These are phyloP conservation scores for Pseudochirops cupreus DNA, from an alignment of 2,797 vertebrate species.

Conservation along the genomic window DNA sequence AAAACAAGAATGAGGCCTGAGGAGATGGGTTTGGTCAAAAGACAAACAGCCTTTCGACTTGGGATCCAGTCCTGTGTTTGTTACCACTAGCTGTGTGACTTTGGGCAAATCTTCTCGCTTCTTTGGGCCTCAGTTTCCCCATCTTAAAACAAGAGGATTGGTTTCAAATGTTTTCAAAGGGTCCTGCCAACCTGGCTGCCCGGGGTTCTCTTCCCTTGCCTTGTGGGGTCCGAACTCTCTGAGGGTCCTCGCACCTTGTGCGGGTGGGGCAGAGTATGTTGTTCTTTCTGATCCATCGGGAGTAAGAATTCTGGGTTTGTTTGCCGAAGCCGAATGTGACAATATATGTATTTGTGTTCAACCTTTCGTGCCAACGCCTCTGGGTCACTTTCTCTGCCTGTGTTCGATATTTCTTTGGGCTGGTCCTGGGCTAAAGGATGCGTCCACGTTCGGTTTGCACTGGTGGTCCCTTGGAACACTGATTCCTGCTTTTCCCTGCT, in stretches of 20 bases:
- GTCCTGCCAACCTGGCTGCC: not conserved
- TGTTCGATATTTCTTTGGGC: not conserved
- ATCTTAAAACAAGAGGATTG: not conserved
- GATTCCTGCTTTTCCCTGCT: not conserved
- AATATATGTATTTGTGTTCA: not conserved
- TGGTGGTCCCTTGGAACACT: rapidly evolving
- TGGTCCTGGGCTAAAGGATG: not conserved
- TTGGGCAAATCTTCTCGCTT: not conserved
- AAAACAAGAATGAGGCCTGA: not conserved
- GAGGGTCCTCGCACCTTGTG: not conserved
- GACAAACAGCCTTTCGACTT: not conserved
- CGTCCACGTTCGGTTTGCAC: not conserved
- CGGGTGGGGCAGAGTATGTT: not conserved
- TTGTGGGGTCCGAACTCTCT: not conserved
- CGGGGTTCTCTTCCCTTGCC: not conserved
- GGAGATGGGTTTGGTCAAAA: not conserved
- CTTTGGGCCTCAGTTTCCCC: not conserved
- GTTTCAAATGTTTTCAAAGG: not conserved
- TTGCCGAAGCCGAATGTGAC: not conserved
- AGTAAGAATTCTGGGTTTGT: not conserved
- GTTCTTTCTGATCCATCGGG: not conserved
- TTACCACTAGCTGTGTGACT: not conserved
- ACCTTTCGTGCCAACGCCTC: not conserved
- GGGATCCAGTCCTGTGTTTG: not conserved
- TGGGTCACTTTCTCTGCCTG: not conserved